A percentile compares a stretch with the other conserved stretches of the same genome.
phyloP scores from a whole-genome alignment of 2,113 vertebrate species.

The Perca fluviatilis region DNA sequence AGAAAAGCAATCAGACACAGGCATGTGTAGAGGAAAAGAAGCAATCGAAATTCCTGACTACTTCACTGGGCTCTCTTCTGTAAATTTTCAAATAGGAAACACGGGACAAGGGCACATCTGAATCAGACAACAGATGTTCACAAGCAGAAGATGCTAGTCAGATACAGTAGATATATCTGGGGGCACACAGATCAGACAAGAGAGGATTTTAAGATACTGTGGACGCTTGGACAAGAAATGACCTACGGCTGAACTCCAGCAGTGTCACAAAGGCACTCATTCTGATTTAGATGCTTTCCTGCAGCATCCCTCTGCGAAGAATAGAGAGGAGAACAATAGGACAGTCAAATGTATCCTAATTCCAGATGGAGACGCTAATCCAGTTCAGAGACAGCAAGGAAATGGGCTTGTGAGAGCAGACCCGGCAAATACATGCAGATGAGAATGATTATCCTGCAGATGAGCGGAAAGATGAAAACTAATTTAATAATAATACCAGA shows the following conservation, averaged over 20 bases:
- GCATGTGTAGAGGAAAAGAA: conserved; percentile 45
- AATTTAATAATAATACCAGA: conserved; percentile 81
- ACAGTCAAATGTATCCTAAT: conserved; percentile 70
- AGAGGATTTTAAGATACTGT: conserved; percentile 7
- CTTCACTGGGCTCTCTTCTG: not conserved
- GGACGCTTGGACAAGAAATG: conserved; percentile 43
- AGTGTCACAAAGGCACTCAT: conserved; percentile 54
- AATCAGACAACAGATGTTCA: conserved; percentile 36
- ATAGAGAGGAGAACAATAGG: conserved; percentile 67
- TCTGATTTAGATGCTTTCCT: conserved; percentile 54
- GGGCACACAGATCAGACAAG: conserved; percentile 15
- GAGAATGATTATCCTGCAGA: conserved; percentile 79
- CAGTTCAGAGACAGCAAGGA: conserved; percentile 76
- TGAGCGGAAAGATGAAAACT: conserved; percentile 76
- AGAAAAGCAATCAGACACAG: conserved; percentile 71
- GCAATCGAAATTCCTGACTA: conserved; percentile 32
- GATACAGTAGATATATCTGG: conserved; percentile 28
- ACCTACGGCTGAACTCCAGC: conserved; percentile 67
- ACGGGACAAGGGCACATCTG: conserved; percentile 11
- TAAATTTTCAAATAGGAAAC: conserved; percentile 41
- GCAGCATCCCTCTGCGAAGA: conserved; percentile 52
- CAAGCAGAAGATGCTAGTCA: conserved; percentile 8
- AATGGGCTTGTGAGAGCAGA: conserved; percentile 77
- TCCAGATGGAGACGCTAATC: conserved; percentile 79
- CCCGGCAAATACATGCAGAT: conserved; percentile 74